Percentiles rank a stretch among this genome's conserved stretches.
These are phyloP conservation scores for Lepus europaeus DNA, from an alignment of 2,113 vertebrate genomes.

Conservation along the genomic window DNA sequence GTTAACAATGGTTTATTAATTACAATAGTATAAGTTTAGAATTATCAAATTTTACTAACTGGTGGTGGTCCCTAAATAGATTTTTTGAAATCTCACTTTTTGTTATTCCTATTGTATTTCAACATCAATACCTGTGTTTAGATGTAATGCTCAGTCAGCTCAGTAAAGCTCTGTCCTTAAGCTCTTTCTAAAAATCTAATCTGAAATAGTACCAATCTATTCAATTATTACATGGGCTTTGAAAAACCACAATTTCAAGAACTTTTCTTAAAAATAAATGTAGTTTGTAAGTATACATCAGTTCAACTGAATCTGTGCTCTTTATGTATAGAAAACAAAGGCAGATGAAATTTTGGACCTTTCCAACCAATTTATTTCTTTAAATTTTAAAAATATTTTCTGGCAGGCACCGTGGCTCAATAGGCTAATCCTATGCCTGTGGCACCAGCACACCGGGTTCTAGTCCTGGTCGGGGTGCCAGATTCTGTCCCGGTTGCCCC, in stretches of 20 bases:
- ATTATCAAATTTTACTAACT: conserved; percentile 2
- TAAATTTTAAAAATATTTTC: background rate
- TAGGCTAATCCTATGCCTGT: too few relatives aligned
- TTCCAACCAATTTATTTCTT: conserved; percentile 17
- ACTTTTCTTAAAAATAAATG: background rate
- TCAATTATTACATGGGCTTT: conserved; percentile 10
- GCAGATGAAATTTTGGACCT: background rate
- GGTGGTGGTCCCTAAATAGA: background rate
- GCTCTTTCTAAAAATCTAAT: background rate
- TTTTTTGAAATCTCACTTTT: conserved; percentile 14
- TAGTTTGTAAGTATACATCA: background rate
- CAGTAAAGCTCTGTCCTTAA: background rate
- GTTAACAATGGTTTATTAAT: background rate
- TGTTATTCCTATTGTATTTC: background rate
- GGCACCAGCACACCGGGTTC: too few relatives aligned
- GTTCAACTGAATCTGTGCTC: background rate
- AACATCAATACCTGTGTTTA: background rate
- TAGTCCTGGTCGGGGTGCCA: too few relatives aligned
- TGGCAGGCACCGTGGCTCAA: too few relatives aligned
- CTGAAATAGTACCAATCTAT: background rate
- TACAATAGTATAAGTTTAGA: background rate
- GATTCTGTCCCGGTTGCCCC: too few relatives aligned
- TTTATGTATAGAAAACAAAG: background rate
- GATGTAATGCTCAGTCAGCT: background rate
- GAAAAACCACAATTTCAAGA: background rate